A percentile compares a stretch with the other conserved stretches of the same genome.
Conservation (phyloP, 2,113 vertebrate genomes). For the Bufo bufo region DNA sequence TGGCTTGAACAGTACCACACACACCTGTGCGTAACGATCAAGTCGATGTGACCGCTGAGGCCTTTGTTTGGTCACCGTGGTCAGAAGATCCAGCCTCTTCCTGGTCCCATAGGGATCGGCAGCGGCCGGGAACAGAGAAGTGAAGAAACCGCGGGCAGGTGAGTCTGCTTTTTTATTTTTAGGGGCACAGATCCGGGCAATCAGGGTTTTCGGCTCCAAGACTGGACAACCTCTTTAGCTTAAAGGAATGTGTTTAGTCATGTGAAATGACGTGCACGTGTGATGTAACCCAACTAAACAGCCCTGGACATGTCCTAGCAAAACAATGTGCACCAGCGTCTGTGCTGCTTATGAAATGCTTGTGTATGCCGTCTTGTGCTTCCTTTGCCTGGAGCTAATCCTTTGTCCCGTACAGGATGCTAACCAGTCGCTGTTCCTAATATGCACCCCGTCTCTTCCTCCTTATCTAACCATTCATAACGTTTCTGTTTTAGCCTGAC, state of each 20-base stretch:
- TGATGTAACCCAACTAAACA: conserved; percentile 8
- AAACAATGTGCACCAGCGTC: neutral
- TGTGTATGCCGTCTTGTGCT: neutral
- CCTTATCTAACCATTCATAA: conserved; percentile 21
- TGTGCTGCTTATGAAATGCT: neutral
- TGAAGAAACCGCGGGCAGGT: too few relatives aligned
- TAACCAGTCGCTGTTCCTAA: conserved; percentile 6
- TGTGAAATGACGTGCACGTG: neutral
- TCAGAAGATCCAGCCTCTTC: too few relatives aligned
- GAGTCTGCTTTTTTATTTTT: too few relatives aligned
- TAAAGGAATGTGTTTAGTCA: neutral
- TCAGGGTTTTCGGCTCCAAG: too few relatives aligned
- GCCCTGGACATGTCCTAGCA: neutral
- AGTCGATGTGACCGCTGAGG: too few relatives aligned
- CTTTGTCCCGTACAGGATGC: conserved; percentile 5
- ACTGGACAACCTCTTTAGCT: too few relatives aligned
- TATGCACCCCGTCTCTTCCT: neutral
- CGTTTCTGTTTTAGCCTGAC: neutral
- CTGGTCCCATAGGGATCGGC: too few relatives aligned
- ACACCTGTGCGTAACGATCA: too few relatives aligned
- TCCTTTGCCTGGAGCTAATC: neutral
- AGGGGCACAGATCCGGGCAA: too few relatives aligned
- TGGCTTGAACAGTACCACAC: too few relatives aligned
- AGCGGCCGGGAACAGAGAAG: too few relatives aligned
- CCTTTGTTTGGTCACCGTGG: too few relatives aligned